These are phyloP conservation scores for Gulo gulo DNA, from an alignment of 2,113 vertebrate genomes.

Conservation along the genomic window DNA sequence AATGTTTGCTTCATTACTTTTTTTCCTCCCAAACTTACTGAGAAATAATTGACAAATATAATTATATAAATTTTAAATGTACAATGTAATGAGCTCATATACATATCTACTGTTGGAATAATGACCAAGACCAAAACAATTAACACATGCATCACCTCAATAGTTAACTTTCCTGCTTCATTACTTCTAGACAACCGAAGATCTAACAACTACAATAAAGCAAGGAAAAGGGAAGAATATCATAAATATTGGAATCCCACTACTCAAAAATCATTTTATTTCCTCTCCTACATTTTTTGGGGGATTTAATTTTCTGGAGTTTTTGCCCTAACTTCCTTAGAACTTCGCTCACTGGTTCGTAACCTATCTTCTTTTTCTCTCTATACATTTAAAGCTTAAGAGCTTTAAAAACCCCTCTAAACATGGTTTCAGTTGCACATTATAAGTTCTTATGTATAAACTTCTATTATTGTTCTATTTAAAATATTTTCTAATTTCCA, in stretches of 20 bases:
- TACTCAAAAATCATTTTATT: background rate
- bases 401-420: background rate
- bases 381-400: background rate
- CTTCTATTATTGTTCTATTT: background rate
- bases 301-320: background rate
- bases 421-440: background rate
- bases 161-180: background rate
- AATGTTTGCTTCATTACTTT: background rate
- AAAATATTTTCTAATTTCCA: background rate
- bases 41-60: background rate
- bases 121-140: background rate
- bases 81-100: background rate
- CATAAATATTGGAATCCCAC: background rate
- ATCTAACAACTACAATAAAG: background rate
- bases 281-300: background rate
- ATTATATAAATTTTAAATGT: background rate
- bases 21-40: background rate
- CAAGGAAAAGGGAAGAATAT: background rate
- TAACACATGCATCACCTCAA: background rate
- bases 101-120: background rate
- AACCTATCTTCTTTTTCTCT: background rate
- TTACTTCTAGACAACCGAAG: background rate
- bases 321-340: background rate
- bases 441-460: background rate
- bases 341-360: background rate